These are phyloP conservation scores for Perizoma affinitatum DNA, from an alignment of 2,888 invertebrate genomes.

Conservation along the genomic window DNA sequence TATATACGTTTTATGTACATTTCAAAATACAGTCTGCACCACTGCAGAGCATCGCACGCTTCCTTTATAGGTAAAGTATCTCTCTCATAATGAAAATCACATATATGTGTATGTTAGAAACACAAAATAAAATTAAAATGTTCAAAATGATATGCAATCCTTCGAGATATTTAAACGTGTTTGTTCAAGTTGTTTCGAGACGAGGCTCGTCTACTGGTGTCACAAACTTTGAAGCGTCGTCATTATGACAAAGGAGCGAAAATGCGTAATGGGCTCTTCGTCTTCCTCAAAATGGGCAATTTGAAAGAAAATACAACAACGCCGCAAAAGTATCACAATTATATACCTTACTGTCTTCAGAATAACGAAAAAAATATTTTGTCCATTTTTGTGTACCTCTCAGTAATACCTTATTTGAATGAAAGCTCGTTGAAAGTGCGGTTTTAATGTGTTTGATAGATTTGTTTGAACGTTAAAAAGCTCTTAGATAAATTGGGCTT, in stretches of 20 bases:
- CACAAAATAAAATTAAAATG: neutral
- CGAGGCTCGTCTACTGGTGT: constrained; percentile 25
- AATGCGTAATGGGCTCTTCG: constrained; percentile 47
- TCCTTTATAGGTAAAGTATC: too few relatives aligned
- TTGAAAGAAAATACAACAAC: constrained; percentile 37
- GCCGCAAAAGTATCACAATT: constrained; percentile 3
- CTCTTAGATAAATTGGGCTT: constrained; percentile 33
- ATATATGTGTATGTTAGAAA: neutral
- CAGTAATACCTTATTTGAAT: constrained; percentile 32
- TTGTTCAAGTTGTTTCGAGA: constrained; percentile 20
- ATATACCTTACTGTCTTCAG: constrained; percentile 16
- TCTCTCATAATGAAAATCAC: too few relatives aligned
- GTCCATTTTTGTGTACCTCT: constrained; percentile 7
- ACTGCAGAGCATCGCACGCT: too few relatives aligned
- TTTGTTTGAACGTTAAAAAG: constrained; percentile 39
- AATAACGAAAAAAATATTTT: constrained; percentile 14
- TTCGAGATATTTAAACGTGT: constrained; percentile 21
- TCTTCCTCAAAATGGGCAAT: constrained; percentile 48
- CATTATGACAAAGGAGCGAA: constrained; percentile 46
- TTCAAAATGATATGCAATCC: constrained; percentile 1
- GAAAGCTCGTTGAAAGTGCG: constrained; percentile 32
- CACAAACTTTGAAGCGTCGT: constrained; percentile 41
- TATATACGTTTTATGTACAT: too few relatives aligned
- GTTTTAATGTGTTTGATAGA: constrained; percentile 36
- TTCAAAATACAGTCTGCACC: too few relatives aligned